Evolutionary conservation across 2,113 vertebrate species (phyloP).

Genomic region (Astur gentilis): DNA sequence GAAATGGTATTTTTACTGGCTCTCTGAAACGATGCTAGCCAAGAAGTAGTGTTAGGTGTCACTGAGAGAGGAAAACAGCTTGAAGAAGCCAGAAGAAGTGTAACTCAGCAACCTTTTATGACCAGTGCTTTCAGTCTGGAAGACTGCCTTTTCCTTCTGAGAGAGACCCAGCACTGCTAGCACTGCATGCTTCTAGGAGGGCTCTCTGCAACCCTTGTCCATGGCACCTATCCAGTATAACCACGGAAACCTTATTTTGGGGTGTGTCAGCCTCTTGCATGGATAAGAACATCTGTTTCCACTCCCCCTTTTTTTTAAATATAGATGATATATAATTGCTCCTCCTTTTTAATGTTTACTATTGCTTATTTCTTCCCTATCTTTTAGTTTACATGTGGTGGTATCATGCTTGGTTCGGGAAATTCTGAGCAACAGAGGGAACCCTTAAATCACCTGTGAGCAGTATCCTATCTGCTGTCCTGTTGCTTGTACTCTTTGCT

Average conservation of each 20-base stretch:
- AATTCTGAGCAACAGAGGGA: neutral
- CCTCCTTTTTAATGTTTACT: neutral
- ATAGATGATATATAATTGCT: neutral
- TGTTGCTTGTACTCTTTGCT: neutral
- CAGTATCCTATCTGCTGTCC: neutral
- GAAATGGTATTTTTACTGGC: neutral
- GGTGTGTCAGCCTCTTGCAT: neutral
- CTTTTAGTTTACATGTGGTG: neutral
- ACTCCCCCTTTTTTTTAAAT: neutral
- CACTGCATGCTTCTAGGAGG: neutral
- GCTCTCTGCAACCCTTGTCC: neutral
- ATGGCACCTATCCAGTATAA: fast-evolving
- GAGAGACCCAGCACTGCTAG: neutral
- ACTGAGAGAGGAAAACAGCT: neutral
- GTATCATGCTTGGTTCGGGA: neutral
- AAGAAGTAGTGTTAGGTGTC: neutral
- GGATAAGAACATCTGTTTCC: neutral
- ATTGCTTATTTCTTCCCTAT: neutral
- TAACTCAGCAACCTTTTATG: neutral
- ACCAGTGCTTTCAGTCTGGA: neutral
- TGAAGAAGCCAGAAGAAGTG: neutral
- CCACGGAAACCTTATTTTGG: too few species aligned
- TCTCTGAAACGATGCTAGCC: neutral
- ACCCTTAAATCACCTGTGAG: neutral
- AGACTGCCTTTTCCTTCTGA: neutral